Base-by-base conservation (phyloP, 2,797 vertebrate genomes). In the Sebastes diaconus region DNA sequence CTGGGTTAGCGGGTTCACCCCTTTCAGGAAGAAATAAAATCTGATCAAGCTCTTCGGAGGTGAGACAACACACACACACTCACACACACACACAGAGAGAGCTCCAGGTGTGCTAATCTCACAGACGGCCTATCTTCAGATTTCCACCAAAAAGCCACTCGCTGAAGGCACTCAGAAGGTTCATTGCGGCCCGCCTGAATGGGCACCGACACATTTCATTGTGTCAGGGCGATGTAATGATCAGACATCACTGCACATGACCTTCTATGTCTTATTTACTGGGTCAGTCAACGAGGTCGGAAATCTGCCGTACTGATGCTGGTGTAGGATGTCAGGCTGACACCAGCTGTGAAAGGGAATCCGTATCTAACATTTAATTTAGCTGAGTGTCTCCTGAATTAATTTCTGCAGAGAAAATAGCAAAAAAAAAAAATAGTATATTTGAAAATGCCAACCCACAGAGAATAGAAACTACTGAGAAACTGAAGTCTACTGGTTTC, bases 1-100 rank as follows among this genome's bases (percentile, higher is more conserved):
- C 39, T 60, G 88, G 77, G 68, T 84, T 84, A 68, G 71, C 7
- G 73, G 14, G 20, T 30, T 42, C 25, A 87, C 36, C 76, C 12
- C 67, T 80, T 80, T 83, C 72, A 70, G 73, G 60, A 76, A 39
- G 78, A 84, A 60, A 66, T 55, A 68, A 86, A 75, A 73, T 46
- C 34, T 32, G 80, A 29, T 81, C 71, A 58, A 66, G 81, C 81
- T 83, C 77, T 63, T 10, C 7, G 68, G 54, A 66, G 57, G 42
- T 46, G 42, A 46, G 42, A 46, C 42, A 2, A 73, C 55, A 79
- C 30, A 9, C 5, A 24, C 63, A 63, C 50, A 58, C 50, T 55
- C 34, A 29, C 58, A 61, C 27, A 24, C 36, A 46, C 57, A 61
- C 58, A 61, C 58, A 61, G 58, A 68, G 42, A 7, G 0, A 39